Conservation (phyloP, 1,140 invertebrate genomes). For the Drosophila pectinifera region DNA sequence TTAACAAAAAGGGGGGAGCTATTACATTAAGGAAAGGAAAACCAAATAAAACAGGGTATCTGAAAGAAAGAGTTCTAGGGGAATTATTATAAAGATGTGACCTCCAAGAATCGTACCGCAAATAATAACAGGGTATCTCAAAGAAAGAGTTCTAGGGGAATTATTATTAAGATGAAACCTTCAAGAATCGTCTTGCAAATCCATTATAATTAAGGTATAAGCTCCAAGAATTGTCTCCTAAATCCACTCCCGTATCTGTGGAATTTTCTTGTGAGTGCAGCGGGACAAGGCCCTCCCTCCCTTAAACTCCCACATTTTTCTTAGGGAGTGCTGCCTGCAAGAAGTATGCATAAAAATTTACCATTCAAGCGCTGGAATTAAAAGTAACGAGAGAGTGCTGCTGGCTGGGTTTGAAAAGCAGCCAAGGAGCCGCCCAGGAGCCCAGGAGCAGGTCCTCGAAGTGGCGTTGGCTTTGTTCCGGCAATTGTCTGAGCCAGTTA, state of each 20-base stretch:
- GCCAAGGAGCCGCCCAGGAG: not conserved
- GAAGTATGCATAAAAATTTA: slow-evolving; percentile 59
- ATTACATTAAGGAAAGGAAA: not conserved
- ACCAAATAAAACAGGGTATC: too few relatives aligned
- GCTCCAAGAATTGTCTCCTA: too few relatives aligned
- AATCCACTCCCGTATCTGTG: not conserved
- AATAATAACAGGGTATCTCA: too few relatives aligned
- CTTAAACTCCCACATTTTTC: slow-evolving; percentile 12
- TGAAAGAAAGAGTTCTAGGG: too few relatives aligned
- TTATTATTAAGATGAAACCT: not conserved
- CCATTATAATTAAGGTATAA: not conserved
- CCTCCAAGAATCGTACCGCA: too few relatives aligned
- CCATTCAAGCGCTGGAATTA: slow-evolving; percentile 63
- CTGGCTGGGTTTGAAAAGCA: not conserved
- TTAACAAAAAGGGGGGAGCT: not conserved
- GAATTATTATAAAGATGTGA: not conserved
- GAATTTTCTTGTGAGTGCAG: slow-evolving; percentile 6
- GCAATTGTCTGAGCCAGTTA: slow-evolving; percentile 65
- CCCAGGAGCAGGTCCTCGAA: slow-evolving; percentile 50
- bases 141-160: too few relatives aligned
- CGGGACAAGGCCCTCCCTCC: slow-evolving; percentile 7
- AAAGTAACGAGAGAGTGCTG: slow-evolving; percentile 33
- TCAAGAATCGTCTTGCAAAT: too few relatives aligned
- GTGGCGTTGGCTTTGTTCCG: slow-evolving; percentile 65
- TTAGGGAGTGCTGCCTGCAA: slow-evolving; percentile 37